Percentiles rank a stretch among this genome's conserved stretches.
Conservation (phyloP, 2,888 invertebrate species). For the Euspilapteryx auroguttella region DNA sequence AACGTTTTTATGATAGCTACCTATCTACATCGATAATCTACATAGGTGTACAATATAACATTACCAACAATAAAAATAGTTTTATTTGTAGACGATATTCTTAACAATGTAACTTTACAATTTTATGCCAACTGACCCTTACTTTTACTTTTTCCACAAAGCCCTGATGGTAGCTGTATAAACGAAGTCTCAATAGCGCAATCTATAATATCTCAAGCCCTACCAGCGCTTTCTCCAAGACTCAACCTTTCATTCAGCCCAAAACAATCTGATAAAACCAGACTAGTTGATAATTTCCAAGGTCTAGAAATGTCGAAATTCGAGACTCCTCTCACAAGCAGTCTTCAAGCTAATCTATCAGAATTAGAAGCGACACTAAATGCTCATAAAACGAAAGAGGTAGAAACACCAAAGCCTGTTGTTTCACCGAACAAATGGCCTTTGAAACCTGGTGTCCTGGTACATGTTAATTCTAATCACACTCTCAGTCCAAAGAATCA, state of each 20-base stretch:
- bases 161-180: constrained; percentile 57
- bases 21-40: too few relatives aligned
- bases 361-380: constrained; percentile 27
- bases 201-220: constrained; percentile 58
- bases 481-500: constrained; percentile 64
- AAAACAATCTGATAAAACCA: constrained; percentile 46
- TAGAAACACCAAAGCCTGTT: constrained; percentile 25
- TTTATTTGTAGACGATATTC: too few relatives aligned
- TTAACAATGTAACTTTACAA: too few relatives aligned
- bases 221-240: constrained; percentile 49
- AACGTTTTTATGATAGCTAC: too few relatives aligned
- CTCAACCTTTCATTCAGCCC: constrained; percentile 43
- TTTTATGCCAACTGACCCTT: too few relatives aligned
- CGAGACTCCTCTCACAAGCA: constrained; percentile 17
- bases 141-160: constrained; percentile 18
- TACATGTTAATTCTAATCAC: constrained; percentile 84
- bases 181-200: constrained; percentile 56
- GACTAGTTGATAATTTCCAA: constrained; percentile 34
- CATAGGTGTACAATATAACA: too few relatives aligned
- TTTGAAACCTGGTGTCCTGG: constrained; percentile 82
- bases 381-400: constrained; percentile 14
- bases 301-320: constrained; percentile 37
- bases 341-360: constrained; percentile 24
- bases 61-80: too few relatives aligned
- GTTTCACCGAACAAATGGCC: constrained; percentile 78